Conservation (phyloP, 2,113 vertebrate genomes). For the Podilymbus podiceps region DNA sequence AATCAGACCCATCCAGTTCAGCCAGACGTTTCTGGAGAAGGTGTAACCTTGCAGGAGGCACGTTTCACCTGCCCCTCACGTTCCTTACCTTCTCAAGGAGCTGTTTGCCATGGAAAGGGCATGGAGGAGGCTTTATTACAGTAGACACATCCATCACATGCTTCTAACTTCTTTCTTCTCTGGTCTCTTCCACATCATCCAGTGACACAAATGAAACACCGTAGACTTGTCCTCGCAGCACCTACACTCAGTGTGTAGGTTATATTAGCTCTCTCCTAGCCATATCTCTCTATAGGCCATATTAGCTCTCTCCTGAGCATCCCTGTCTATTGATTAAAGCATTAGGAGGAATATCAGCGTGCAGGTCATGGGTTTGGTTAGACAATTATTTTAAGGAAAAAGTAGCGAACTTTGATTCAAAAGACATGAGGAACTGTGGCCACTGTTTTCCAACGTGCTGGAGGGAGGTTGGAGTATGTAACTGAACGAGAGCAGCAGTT, state of each 20-base stretch:
- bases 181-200: background rate
- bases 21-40: background rate
- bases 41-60: background rate
- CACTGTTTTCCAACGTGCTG: background rate
- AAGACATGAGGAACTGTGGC: background rate
- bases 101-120: background rate
- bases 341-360: background rate
- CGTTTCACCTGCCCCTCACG: accelerated
- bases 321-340: background rate
- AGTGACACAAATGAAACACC: background rate
- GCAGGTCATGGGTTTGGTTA: background rate
- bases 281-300: too few species aligned
- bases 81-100: background rate
- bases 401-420: background rate
- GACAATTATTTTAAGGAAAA: background rate
- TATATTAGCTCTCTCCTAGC: background rate
- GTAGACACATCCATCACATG: background rate
- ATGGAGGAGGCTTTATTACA: background rate
- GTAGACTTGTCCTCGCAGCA: background rate
- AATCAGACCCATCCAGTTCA: background rate
- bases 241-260: accelerated
- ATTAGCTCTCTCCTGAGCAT: background rate
- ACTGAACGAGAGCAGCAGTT: background rate
- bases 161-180: background rate
- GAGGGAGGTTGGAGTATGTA: background rate